Evolutionary conservation across 2,113 vertebrate genomes (phyloP), one percentile per base, ranked within the genome.

Genomic region (Ictalurus furcatus): DNA sequence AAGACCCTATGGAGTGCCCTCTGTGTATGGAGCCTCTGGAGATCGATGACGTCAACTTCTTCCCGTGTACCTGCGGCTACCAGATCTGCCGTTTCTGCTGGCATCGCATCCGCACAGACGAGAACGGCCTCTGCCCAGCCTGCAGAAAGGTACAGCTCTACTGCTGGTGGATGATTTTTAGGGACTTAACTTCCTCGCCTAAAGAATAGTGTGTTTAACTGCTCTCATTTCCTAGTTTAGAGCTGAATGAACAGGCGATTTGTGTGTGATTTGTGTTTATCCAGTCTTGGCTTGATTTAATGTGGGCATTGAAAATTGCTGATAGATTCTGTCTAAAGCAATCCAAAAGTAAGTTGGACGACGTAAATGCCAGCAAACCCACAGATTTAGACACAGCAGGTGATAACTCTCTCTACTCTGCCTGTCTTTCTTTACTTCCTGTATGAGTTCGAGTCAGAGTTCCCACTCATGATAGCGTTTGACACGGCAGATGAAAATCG

Each of bases 51-150:
- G 98, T 99, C 96, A 99, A 99, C 96, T 99, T 99, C 94, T 99
- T 99, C 93, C 98, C 98, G 92, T 99, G 98, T 96, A 99, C 98
- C 93, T 99, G 98, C 93, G 98, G 98, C 94, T 99, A 99, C 94
- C 98, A 99, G 96, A 99, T 99, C 90, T 99, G 98, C 94, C 97
- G 98, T 92, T 99, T 99, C 95, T 99, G 98, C 96, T 99, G 98
- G 98, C 98, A 99, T 94, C 97, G 98, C 94, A 99, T 99, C 93
- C 98, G 98, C 95, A 99, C 98, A 96, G 98, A 99, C 91, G 98
- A 99, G 95, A 99, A 99, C 85, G 98, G 98, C 91, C 98, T 99
- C 92, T 99, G 98, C 95, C 98, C 98, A 92, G 98, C 98, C 92
- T 99, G 98, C 95, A 98, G 98, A 97, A 99, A 99, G 97, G 98